These are phyloP conservation scores for Epistrophe grossulariae DNA, from an alignment of 2,888 invertebrate species.

Conservation along the genomic window DNA sequence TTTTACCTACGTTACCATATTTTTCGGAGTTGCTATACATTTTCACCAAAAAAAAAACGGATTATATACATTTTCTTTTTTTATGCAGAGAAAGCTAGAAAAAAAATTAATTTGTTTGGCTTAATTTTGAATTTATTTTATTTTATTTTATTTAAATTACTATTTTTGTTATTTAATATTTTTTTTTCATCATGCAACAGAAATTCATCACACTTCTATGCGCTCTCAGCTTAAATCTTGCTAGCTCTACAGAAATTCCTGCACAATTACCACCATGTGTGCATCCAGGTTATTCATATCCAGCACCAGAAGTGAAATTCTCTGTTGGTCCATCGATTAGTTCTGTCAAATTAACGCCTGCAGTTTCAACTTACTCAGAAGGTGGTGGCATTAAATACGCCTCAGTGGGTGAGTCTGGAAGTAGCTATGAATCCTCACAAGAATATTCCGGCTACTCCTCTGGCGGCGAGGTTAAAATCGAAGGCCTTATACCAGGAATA, in stretches of 20 bases:
- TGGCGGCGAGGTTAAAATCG: conserved; percentile 78
- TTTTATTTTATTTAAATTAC: neutral
- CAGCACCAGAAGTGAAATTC: conserved; percentile 85
- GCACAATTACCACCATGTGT: conserved; percentile 62
- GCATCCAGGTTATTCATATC: conserved; percentile 85
- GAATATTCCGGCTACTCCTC: conserved; percentile 80
- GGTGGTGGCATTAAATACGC: conserved; percentile 83
- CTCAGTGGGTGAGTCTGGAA: conserved; percentile 79
- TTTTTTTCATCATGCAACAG: conserved; percentile 73
- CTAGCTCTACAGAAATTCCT: conserved; percentile 79
- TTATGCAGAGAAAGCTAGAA: too few species aligned
- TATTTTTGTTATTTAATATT: neutral
- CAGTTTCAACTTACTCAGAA: conserved; percentile 80
- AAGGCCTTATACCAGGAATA: conserved; percentile 79
- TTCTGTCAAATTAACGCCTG: conserved; percentile 80
- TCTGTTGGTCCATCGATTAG: conserved; percentile 82
- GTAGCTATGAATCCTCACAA: conserved; percentile 80
- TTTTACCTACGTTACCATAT: too few species aligned
- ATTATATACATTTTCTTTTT: too few species aligned
- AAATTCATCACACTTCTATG: conserved; percentile 80
- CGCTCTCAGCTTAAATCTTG: conserved; percentile 78
- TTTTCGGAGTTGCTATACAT: too few species aligned
- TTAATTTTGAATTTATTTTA: too few species aligned
- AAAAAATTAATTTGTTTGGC: too few species aligned
- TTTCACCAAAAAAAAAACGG: too few species aligned